phyloP scores from a whole-genome alignment of 2,797 vertebrate genomes.

The Rhynchonycteris naso region DNA sequence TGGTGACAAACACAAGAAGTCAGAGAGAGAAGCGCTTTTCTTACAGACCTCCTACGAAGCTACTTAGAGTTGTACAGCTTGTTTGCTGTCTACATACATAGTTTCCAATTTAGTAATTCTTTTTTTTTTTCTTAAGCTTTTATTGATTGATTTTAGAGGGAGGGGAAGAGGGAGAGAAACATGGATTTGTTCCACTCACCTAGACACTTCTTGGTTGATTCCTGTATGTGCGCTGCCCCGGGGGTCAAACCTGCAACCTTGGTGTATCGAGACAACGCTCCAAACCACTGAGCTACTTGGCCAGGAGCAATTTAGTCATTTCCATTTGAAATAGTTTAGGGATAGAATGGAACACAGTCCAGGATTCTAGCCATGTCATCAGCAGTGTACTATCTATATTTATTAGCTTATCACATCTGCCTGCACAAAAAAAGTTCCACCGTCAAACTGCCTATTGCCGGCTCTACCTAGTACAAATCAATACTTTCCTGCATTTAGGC shows the following conservation, averaged over 20 bases:
- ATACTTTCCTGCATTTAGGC: not conserved
- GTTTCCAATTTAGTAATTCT: no score
- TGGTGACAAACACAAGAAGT: not conserved
- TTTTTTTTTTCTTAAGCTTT: no score
- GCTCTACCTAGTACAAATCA: not conserved
- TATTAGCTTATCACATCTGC: not conserved
- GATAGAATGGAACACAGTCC: not conserved
- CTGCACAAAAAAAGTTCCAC: not conserved
- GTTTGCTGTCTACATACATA: not conserved
- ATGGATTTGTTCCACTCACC: no score
- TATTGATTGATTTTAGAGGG: no score
- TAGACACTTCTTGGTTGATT: no score
- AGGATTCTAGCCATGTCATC: not conserved
- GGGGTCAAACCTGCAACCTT: no score
- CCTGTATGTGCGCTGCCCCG: no score
- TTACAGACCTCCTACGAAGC: not conserved
- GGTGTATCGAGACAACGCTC: no score
- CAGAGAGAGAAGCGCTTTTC: not conserved
- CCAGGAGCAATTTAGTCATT: not conserved
- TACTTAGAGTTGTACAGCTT: not conserved
- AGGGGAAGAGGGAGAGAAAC: no score
- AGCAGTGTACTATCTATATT: not conserved
- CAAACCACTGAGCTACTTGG: no score
- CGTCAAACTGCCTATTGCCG: not conserved
- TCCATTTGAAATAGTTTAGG: conserved; percentile 1